Percentiles rank a stretch among this genome's conserved stretches.
These are phyloP conservation scores for Metridium senile DNA, from an alignment of 92 coral and sea anemone genomes.

Conservation along the genomic window DNA sequence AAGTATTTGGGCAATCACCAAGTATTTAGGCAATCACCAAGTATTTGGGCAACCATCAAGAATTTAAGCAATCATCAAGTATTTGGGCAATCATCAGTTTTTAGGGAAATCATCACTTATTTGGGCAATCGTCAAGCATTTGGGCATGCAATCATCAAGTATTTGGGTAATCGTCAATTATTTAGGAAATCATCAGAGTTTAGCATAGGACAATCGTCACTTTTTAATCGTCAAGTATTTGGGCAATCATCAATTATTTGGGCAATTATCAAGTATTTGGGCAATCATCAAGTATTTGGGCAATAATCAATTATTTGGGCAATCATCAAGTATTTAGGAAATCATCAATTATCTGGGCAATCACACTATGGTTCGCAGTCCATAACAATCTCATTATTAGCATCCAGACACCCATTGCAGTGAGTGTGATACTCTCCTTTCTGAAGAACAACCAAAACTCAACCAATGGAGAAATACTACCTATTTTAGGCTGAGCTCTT, in stretches of 20 bases:
- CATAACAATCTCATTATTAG: too few relatives aligned
- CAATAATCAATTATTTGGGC: background rate
- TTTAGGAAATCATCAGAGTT: background rate
- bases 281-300: background rate
- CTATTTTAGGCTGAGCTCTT: too few relatives aligned
- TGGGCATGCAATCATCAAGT: too few relatives aligned
- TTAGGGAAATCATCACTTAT: background rate
- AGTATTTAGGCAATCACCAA: background rate
- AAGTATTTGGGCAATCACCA: background rate
- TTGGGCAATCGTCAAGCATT: background rate
- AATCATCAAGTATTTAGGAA: background rate
- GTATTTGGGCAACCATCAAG: background rate
- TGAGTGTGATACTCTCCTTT: too few relatives aligned
- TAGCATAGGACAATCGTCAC: background rate
- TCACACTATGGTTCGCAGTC: too few relatives aligned
- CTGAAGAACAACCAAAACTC: too few relatives aligned
- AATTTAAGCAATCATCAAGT: background rate
- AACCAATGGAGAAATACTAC: too few relatives aligned
- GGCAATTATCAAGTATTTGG: background rate
- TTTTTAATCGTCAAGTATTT: background rate
- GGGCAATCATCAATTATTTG: background rate
- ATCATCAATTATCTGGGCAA: background rate
- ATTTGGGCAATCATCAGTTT: background rate
- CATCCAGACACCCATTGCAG: too few relatives aligned
- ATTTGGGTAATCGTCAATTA: background rate